Conservation (phyloP, 2,888 invertebrate genomes). For the Phaonia tiefii region DNA sequence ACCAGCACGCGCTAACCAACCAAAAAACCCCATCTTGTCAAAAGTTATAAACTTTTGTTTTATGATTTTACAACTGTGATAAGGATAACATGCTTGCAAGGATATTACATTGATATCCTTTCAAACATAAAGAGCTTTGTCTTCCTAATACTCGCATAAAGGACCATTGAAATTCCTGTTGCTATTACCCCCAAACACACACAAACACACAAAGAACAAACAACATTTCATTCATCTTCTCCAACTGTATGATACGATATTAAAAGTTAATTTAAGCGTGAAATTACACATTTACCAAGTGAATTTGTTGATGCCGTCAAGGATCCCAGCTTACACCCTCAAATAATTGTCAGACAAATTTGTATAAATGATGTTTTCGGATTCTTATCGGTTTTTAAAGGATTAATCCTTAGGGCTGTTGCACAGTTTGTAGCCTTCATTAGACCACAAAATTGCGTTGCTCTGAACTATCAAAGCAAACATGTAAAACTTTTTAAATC, state of each 20-base stretch:
- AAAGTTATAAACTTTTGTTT: constrained; percentile 74
- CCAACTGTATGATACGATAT: constrained; percentile 72
- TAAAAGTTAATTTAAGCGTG: constrained; percentile 77
- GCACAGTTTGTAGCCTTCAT: too few relatives aligned
- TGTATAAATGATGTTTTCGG: not conserved
- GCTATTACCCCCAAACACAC: constrained; percentile 28
- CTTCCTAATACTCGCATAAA: not conserved
- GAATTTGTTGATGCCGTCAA: constrained; percentile 18
- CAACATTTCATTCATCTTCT: constrained; percentile 44
- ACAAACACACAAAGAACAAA: constrained; percentile 18
- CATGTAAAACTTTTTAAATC: too few relatives aligned
- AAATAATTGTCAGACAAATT: too few relatives aligned
- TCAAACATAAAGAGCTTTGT: constrained; percentile 32
- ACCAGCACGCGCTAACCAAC: not conserved
- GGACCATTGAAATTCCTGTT: constrained; percentile 55
- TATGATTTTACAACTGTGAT: constrained; percentile 73
- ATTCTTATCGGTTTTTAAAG: not conserved
- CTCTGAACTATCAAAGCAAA: too few relatives aligned
- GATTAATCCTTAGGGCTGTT: too few relatives aligned
- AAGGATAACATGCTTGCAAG: constrained; percentile 67
- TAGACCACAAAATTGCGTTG: too few relatives aligned
- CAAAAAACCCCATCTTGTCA: constrained; percentile 71
- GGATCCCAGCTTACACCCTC: not conserved
- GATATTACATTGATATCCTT: constrained; percentile 67
- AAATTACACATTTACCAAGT: constrained; percentile 75